A percentile compares a stretch with the other conserved stretches of the same genome.
These are phyloP conservation scores for Apostichopus parvimensis DNA, from an alignment of 35 echinoderm and acorn worm genomes.

Conservation along the genomic window DNA sequence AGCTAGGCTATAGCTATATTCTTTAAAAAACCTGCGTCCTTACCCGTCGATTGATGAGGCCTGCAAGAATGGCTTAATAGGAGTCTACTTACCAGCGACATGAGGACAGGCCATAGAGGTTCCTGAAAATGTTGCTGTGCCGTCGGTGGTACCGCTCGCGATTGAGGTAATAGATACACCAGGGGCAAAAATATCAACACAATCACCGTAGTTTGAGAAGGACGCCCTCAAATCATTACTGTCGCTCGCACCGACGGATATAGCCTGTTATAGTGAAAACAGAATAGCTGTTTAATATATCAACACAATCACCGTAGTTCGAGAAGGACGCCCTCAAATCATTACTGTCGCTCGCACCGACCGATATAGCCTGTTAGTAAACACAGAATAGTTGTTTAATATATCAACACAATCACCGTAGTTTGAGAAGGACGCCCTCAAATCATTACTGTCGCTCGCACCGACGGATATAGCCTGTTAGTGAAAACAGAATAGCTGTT, in stretches of 20 bases:
- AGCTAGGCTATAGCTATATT: not conserved
- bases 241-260: constrained; percentile 25
- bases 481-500: no score
- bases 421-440: no score
- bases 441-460: no score
- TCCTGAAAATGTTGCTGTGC: constrained; percentile 43
- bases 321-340: no score
- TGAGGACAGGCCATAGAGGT: constrained; percentile 73
- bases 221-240: not conserved
- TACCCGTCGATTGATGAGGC: no score
- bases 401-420: no score
- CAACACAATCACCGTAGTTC: no score
- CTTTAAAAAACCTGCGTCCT: not conserved
- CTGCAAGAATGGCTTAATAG: no score
- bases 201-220: constrained; percentile 15
- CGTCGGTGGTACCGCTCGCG: not conserved
- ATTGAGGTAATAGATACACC: constrained; percentile 48
- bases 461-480: no score
- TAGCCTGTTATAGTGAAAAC: not conserved
- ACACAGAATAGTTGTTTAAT: no score
- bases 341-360: no score
- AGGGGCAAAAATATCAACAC: constrained; percentile 52
- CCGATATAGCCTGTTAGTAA: no score
- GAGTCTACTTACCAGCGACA: constrained; percentile 54
- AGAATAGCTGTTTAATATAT: not conserved